Evolutionary conservation across 2,797 vertebrate species (phyloP), one percentile per base, ranked within the genome.

Genomic region (Sebastes kiyomatsui): DNA sequence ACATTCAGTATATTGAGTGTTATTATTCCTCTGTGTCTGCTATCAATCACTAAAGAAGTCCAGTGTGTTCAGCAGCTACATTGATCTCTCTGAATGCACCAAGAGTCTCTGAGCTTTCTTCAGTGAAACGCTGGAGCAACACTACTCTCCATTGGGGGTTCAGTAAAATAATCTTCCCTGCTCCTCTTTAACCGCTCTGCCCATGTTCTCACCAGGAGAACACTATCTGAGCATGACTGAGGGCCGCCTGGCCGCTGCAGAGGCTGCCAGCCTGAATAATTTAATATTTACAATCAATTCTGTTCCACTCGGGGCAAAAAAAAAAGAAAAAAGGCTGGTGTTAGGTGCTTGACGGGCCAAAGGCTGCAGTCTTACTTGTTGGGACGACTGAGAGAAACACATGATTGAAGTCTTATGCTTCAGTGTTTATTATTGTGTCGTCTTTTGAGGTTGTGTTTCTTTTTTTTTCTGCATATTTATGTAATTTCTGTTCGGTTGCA

Each of bases 231-330:
- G 88, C 80, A 77, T 28, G 67, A 59, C 79, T 79, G 82, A 88
- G 74, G 81, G 68, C n/a, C 38, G 85, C 56, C 72, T 54, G 58
- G 49, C 68, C 30, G 20, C 72, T 81, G 84, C 81, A 78, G 74
- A 68, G 66, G 77, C 79, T 65, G 68, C 78, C 78, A 66, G 28
- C 54, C 84, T 92, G 85, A 90, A 90, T 92, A 82, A 90, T 91
- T 90, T 82, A 92, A 84, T 86, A 86, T 88, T 90, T 87, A 84
- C 83, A 86, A 90, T 91, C 91, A 88, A 83, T 93, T 85, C 79
- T 81, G 58, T 77, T 82, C 71, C 74, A 67, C 81, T 60, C 23
- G 18, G 22, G 54, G 42, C 42, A 10, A 52, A 58, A 16, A 58
- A 16, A 52, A 58, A 16, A 52, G 12, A 58, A 16, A 61, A 30